Conservation (phyloP, 2,797 vertebrate species). For the Lerista edwardsae region DNA sequence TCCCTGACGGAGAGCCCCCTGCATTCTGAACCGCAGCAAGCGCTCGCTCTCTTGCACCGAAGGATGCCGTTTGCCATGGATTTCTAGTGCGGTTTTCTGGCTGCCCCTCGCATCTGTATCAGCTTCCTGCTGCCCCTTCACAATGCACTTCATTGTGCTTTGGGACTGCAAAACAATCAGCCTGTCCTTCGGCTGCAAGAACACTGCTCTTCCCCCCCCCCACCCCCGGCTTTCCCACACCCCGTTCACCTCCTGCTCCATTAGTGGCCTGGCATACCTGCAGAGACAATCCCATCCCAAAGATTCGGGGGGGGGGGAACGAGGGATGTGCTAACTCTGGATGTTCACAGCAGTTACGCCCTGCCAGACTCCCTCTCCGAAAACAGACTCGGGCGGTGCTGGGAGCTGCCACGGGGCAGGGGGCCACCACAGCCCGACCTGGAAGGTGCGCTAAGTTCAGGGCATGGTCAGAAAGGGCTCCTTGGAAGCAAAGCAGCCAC, state of each 20-base stretch:
- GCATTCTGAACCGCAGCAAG: background rate
- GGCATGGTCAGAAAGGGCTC: too few species aligned
- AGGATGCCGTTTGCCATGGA: background rate
- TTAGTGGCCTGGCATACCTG: background rate
- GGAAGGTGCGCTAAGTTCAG: background rate
- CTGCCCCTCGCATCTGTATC: background rate
- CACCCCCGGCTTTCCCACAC: background rate
- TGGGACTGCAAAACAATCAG: background rate
- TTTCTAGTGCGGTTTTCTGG: background rate
- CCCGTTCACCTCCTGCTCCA: background rate
- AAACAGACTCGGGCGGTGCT: background rate
- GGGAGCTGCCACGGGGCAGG: background rate
- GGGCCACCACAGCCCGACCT: background rate
- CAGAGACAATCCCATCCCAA: background rate
- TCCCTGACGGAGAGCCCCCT: too few species aligned
- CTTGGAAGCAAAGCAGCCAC: background rate
- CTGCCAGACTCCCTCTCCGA: too few species aligned
- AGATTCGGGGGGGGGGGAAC: background rate
- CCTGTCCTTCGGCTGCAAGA: background rate
- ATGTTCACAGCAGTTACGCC: rapidly evolving
- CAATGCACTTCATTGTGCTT: rapidly evolving
- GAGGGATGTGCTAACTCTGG: background rate
- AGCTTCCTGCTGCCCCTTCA: background rate
- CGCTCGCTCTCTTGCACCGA: background rate
- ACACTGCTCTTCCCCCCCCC: background rate